A percentile compares a stretch with the other conserved stretches of the same genome.
These are phyloP conservation scores for Eupithecia exiguata DNA, from an alignment of 2,888 invertebrate genomes.

Conservation along the genomic window DNA sequence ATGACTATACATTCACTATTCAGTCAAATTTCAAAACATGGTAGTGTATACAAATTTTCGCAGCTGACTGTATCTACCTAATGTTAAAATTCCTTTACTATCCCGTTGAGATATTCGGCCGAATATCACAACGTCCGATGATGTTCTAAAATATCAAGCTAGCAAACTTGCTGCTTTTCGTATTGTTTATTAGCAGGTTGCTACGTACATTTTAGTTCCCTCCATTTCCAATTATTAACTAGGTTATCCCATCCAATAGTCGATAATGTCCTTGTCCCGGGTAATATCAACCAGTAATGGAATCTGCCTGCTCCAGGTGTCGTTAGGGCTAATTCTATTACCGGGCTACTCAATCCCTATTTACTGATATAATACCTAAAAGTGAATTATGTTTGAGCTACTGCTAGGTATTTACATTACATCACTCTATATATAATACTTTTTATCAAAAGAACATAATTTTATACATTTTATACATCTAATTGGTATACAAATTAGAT, in stretches of 20 bases:
- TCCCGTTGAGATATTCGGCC: too few species aligned
- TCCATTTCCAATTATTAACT: neutral
- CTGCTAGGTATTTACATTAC: too few species aligned
- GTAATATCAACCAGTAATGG: constrained; percentile 8
- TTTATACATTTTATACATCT: too few species aligned
- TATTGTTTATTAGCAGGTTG: neutral
- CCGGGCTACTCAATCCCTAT: constrained; percentile 8
- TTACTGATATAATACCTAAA: constrained; percentile 12
- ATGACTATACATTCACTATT: too few species aligned
- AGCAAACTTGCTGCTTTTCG: neutral
- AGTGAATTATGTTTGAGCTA: neutral
- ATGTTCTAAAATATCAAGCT: neutral
- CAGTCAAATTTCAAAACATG: too few species aligned
- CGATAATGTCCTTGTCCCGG: neutral
- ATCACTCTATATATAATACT: too few species aligned
- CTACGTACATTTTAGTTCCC: neutral
- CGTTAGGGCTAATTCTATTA: constrained; percentile 23
- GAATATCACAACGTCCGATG: neutral
- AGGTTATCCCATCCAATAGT: constrained; percentile 10
- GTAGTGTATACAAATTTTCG: too few species aligned
- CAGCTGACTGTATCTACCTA: too few species aligned
- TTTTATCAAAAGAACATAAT: too few species aligned
- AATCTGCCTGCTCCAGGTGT: neutral
- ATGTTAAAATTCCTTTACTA: neutral
- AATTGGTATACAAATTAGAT: too few species aligned